Conservation (phyloP, 2,797 vertebrate genomes). For the Muscicapa comitata region DNA sequence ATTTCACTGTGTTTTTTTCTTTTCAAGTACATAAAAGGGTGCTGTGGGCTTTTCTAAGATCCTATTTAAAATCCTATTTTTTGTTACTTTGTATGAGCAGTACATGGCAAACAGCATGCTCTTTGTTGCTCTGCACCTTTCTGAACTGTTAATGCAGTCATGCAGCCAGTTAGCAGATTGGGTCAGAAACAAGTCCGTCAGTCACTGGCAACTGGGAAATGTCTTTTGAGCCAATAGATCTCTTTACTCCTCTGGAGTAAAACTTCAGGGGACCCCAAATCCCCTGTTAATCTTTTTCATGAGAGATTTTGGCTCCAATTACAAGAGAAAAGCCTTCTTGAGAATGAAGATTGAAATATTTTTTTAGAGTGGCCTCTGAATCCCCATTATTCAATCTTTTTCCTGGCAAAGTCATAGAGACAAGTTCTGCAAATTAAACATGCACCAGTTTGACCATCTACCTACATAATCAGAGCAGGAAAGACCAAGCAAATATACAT, state of each 20-base stretch:
- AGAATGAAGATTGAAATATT: background rate
- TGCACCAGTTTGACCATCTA: background rate
- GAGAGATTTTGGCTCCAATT: conserved; percentile 22
- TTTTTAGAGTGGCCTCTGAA: background rate
- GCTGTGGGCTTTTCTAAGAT: background rate
- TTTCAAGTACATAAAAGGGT: background rate
- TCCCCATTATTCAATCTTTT: background rate
- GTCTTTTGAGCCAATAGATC: background rate
- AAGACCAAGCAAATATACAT: background rate
- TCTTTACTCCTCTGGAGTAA: background rate
- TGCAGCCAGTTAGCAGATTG: background rate
- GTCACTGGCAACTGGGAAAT: background rate
- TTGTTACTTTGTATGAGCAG: background rate
- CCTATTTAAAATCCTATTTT: conserved; percentile 12
- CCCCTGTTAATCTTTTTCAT: conserved; percentile 38
- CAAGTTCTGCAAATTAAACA: background rate
- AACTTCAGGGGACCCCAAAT: conserved; percentile 34
- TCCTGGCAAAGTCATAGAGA: background rate
- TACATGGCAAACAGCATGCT: background rate
- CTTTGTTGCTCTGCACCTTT: background rate
- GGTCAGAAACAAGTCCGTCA: background rate
- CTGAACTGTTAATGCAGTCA: background rate
- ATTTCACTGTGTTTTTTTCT: background rate
- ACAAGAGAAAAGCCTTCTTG: conserved; percentile 10
- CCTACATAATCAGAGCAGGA: background rate